A percentile compares a stretch with the other conserved stretches of the same genome.
Conservation (phyloP, 2,797 vertebrate genomes). For the Molossus molossus region DNA sequence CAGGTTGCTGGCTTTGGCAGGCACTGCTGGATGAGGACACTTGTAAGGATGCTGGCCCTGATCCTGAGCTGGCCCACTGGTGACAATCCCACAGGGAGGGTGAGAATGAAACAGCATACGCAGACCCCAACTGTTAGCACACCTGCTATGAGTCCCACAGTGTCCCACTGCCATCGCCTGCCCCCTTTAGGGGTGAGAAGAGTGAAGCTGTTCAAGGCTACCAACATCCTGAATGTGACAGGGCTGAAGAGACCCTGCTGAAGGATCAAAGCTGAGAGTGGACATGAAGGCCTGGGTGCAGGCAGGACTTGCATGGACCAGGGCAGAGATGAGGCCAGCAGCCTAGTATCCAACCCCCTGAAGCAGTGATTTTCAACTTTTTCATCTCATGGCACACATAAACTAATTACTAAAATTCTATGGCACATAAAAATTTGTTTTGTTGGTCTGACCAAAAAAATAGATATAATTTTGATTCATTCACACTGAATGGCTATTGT, state of each 20-base stretch:
- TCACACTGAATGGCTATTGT: not conserved
- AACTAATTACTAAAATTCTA: not conserved
- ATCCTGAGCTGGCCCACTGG: not conserved
- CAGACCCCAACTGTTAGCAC: not conserved
- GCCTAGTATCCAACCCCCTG: not conserved
- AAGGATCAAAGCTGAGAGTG: not conserved
- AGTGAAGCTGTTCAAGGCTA: accelerated
- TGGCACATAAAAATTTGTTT: not conserved
- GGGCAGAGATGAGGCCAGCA: not conserved
- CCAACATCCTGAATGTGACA: not conserved
- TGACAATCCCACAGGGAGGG: not conserved
- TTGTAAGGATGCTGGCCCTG: not conserved
- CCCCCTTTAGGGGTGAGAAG: not conserved
- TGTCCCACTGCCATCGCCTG: accelerated
- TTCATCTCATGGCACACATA: not conserved
- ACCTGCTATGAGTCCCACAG: not conserved
- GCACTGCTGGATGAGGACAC: not conserved
- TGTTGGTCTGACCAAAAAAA: not conserved
- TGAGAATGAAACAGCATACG: not conserved
- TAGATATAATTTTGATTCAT: not conserved
- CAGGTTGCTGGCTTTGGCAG: not conserved
- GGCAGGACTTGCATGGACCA: too few species aligned
- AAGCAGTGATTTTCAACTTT: not conserved
- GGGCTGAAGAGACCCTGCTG: not conserved
- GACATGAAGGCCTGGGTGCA: not conserved